These are phyloP conservation scores for Oryctes rhinoceros DNA, from an alignment of 1,140 invertebrate species.

Conservation along the genomic window DNA sequence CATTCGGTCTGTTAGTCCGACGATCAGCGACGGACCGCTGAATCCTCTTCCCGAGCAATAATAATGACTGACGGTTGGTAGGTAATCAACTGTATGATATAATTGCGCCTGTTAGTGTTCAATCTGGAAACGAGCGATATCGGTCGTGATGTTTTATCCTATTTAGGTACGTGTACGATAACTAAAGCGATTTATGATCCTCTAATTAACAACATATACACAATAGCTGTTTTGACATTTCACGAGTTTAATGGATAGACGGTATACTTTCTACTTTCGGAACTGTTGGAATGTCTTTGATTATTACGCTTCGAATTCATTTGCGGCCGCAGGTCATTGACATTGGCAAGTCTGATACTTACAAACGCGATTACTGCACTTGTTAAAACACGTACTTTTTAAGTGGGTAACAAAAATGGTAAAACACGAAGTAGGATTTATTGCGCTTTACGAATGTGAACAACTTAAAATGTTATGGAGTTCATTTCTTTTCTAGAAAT, in stretches of 20 bases:
- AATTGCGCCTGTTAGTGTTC: background rate
- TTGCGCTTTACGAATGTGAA: too few relatives aligned
- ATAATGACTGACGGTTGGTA: slow-evolving; percentile 12
- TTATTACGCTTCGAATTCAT: background rate
- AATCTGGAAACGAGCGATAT: background rate
- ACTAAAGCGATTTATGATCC: slow-evolving; percentile 1
- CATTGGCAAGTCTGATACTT: background rate
- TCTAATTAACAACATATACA: background rate
- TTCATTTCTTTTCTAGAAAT: too few relatives aligned
- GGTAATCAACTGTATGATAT: background rate
- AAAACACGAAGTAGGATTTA: too few relatives aligned
- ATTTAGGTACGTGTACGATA: background rate
- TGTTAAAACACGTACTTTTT: background rate
- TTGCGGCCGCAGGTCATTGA: background rate
- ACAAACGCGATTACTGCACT: background rate
- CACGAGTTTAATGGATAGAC: slow-evolving; percentile 2
- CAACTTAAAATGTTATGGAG: too few relatives aligned
- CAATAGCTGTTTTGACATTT: slow-evolving; percentile 12
- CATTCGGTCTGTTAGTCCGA: background rate
- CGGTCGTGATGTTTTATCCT: background rate
- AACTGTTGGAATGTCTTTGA: slow-evolving; percentile 10
- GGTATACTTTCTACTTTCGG: slow-evolving; percentile 4
- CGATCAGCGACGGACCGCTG: background rate
- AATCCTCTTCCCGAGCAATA: background rate
- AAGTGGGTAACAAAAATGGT: too few relatives aligned